Evolutionary conservation across 2,888 invertebrate species (phyloP).

Genomic region (Rotaria socialis): DNA sequence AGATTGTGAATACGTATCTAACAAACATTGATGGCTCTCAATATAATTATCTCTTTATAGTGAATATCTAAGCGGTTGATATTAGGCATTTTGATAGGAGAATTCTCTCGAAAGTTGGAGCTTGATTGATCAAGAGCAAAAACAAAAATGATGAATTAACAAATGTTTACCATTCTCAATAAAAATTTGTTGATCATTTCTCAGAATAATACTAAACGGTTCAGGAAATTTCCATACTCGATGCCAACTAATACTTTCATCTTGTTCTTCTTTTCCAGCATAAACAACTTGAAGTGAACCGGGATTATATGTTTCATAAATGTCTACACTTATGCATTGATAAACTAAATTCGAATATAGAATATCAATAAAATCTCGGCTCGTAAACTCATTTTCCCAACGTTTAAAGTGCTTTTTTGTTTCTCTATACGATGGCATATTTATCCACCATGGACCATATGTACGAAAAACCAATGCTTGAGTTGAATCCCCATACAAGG

Average conservation of each 20-base stretch:
- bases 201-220: slow-evolving; percentile 1
- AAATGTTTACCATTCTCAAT: background rate
- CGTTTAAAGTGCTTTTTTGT: background rate
- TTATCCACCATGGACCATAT: slow-evolving; percentile 37
- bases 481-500: background rate
- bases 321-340: background rate
- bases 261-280: background rate
- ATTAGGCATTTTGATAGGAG: no score
- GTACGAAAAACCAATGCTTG: slow-evolving; percentile 13
- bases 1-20: no score
- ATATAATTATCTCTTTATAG: no score
- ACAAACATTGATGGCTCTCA: no score
- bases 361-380: slow-evolving; percentile 31
- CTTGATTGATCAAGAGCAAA: no score
- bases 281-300: background rate
- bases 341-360: background rate
- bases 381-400: background rate
- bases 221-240: slow-evolving; percentile 20
- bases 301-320: slow-evolving; percentile 30
- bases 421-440: background rate
- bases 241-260: background rate
- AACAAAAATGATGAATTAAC: no score
- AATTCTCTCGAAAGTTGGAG: no score
- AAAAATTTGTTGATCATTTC: background rate
- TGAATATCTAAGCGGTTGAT: no score